Conservation (phyloP, 2,888 invertebrate genomes). For the Rotaria macrura region DNA sequence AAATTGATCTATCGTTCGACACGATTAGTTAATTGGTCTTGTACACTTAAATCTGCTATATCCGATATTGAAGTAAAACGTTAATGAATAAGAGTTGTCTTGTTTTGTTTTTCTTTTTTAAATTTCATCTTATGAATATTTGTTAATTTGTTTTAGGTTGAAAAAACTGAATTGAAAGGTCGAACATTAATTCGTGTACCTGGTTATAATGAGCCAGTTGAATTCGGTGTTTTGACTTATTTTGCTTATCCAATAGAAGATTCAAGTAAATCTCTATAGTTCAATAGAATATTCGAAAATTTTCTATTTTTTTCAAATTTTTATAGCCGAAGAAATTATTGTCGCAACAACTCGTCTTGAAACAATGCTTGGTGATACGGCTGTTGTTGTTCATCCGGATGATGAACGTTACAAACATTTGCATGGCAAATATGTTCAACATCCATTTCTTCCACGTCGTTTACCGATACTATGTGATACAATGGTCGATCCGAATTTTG, state of each 20-base stretch:
- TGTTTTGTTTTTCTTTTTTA: no score
- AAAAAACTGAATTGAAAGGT: slow-evolving; percentile 77
- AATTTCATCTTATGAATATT: slow-evolving; percentile 45
- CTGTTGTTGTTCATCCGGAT: slow-evolving; percentile 89
- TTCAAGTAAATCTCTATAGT: slow-evolving; percentile 35
- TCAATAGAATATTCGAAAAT: background rate
- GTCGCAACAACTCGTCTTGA: slow-evolving; percentile 96
- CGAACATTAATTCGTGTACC: slow-evolving; percentile 76
- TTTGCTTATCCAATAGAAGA: slow-evolving; percentile 78
- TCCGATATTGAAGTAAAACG: slow-evolving; percentile 77
- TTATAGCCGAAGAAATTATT: slow-evolving; percentile 62
- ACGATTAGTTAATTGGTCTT: slow-evolving; percentile 95
- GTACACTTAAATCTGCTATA: slow-evolving; percentile 85
- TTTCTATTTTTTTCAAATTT: background rate
- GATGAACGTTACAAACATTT: slow-evolving; percentile 66
- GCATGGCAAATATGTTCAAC: slow-evolving; percentile 68
- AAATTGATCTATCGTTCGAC: slow-evolving; percentile 84
- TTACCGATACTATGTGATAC: slow-evolving; percentile 81
- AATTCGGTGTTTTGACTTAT: slow-evolving; percentile 79
- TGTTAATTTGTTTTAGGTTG: slow-evolving; percentile 54
- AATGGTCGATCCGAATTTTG: slow-evolving; percentile 86
- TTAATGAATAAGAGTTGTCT: no score
- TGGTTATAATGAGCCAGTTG: slow-evolving; percentile 74
- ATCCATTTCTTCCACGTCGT: slow-evolving; percentile 70
- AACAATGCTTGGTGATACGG: slow-evolving; percentile 92